phyloP scores from a whole-genome alignment of 2,888 invertebrate species.

The Metallyticus violacea region DNA sequence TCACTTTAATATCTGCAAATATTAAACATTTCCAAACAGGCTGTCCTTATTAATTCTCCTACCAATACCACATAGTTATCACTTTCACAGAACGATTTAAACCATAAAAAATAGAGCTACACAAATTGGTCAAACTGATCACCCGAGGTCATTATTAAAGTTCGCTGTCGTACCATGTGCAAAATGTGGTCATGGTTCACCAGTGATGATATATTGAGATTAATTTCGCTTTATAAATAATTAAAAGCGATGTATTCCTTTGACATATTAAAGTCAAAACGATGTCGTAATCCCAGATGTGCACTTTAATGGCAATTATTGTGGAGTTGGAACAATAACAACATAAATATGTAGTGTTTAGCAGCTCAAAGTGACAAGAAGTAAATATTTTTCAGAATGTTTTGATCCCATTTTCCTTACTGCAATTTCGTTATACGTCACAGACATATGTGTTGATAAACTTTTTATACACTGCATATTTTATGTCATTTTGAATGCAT shows the following conservation, averaged over 20 bases:
- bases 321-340: neutral
- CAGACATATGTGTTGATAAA: no score
- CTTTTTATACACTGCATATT: no score
- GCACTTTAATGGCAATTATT: neutral
- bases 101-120: no score
- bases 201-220: neutral
- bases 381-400: no score
- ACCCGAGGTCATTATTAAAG: neutral
- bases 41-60: no score
- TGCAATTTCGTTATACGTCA: no score
- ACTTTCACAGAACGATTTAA: neutral
- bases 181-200: neutral
- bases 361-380: no score
- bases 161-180: neutral
- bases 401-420: no score
- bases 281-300: neutral
- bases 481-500: no score
- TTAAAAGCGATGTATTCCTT: neutral
- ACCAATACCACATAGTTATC: neutral
- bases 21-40: neutral
- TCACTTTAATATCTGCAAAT: no score
- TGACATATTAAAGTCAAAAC: neutral
- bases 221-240: neutral
- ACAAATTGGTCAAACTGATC: neutral
- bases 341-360: neutral